Conservation (phyloP, 2,113 vertebrate genomes). For the Dicaeum eximium region DNA sequence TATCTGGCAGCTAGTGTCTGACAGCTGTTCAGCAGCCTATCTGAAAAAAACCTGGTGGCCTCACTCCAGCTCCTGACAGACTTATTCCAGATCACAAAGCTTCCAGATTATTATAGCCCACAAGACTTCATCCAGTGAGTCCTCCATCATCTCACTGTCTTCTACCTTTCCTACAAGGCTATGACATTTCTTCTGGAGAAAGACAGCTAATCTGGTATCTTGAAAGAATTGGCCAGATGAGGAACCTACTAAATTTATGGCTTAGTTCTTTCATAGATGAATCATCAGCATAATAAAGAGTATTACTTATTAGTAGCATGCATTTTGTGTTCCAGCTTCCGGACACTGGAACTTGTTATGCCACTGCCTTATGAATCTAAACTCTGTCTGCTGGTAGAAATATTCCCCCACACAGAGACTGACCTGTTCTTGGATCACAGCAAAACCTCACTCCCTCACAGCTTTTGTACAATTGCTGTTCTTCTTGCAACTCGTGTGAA, state of each 20-base stretch:
- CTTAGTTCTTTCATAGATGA: not conserved
- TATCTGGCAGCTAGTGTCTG: slow-evolving; percentile 61
- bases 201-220: not conserved
- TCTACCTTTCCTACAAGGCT: not conserved
- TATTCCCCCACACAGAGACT: not conserved
- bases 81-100: slow-evolving; percentile 35
- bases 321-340: not conserved
- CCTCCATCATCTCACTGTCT: not conserved
- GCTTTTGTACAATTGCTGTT: not conserved
- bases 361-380: not conserved
- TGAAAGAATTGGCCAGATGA: not conserved
- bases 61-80: slow-evolving; percentile 45
- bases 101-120: not conserved
- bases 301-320: not conserved
- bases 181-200: not conserved
- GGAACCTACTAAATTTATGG: not conserved
- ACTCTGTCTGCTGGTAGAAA: not conserved
- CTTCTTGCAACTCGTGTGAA: not conserved
- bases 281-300: not conserved
- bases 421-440: not conserved
- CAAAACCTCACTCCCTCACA: not conserved
- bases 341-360: not conserved
- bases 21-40: slow-evolving; percentile 52
- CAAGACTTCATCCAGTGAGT: not conserved
- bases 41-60: slow-evolving; percentile 40